Percentiles rank a stretch among this genome's conserved stretches.
Evolutionary conservation across 1,140 invertebrate genomes (phyloP).

Genomic region (Habropoda laboriosa): DNA sequence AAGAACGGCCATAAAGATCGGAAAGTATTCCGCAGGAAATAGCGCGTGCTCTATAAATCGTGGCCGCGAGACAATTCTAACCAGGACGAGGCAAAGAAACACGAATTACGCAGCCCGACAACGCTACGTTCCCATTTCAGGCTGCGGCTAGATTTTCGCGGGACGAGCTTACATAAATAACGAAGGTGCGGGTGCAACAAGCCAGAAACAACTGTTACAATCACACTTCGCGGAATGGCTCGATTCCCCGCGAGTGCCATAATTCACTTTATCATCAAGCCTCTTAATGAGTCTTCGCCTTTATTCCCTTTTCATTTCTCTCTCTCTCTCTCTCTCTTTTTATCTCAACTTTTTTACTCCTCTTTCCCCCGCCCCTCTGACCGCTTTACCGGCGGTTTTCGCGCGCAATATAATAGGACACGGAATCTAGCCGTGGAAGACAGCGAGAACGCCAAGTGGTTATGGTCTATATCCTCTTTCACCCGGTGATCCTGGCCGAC

Average conservation of each 20-base stretch:
- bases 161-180: slow-evolving; percentile 24
- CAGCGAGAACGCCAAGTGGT: slow-evolving; percentile 68
- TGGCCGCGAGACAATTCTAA: not conserved
- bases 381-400: slow-evolving; percentile 4
- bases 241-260: slow-evolving; percentile 29
- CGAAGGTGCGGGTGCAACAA: slow-evolving; percentile 18
- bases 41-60: not conserved
- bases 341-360: not conserved
- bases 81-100: slow-evolving; percentile 8
- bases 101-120: slow-evolving; percentile 1
- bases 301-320: not conserved
- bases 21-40: not conserved
- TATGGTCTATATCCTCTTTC: slow-evolving; percentile 73
- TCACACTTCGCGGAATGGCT: slow-evolving; percentile 37
- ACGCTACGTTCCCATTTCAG: slow-evolving; percentile 7
- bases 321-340: too few species aligned
- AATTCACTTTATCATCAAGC: slow-evolving; percentile 51
- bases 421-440: slow-evolving; percentile 40
- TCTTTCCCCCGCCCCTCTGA: not conserved
- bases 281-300: slow-evolving; percentile 44
- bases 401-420: slow-evolving; percentile 33
- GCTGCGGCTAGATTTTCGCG: not conserved
- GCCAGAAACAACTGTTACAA: slow-evolving; percentile 32
- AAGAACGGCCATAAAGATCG: not conserved
- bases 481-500: slow-evolving; percentile 63